Base-by-base conservation (phyloP, 2,797 vertebrate genomes). In the Syngnathus rostellatus region DNA sequence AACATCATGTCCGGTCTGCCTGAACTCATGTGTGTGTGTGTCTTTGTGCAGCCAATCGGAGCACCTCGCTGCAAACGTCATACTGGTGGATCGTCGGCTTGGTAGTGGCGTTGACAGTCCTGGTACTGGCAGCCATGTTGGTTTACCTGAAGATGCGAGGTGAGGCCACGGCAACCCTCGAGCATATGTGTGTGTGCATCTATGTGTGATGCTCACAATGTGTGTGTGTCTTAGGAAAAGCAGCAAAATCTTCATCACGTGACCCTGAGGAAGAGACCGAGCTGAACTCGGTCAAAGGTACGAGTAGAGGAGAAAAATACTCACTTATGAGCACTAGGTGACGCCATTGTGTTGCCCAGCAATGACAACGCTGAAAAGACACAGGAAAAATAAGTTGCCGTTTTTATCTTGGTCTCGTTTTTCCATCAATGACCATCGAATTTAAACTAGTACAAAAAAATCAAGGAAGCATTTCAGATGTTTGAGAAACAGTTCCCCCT, bases 71-170 rank as follows among this genome's bases (percentile, higher is more conserved):
- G 0, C 5, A 38, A 6, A 1, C 73, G 0, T 81, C 77, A 8
- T 31, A 84, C 0, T 86, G 86, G 89, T 91, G 89, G 90, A 69
- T 89, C 7, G 23, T 80, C 1, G 79, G 79, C 3, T 63, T 86
- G 38, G 74, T 83, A 65, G 55, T 84, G 0, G 75, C 46, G 0
- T 2, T 72, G 2, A 60, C 89, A 71, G 40, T 76, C 8, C 11
- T 88, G 0, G 66, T 60, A 7, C 43, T 85, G 65, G 77, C 2
- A 0, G 74, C 66, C 2, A 11, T 85, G 65, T 12, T 89, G 64
- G 78, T n/a, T 2, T 86, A 76, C 68, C n/a, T 81, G 58, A 90
- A 85, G 66, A 1, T 79, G 4, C 87, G 43, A 89, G 84, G 89
- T 91, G 79, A 71, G 21, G 58, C 2, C 8, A 37, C 40, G 2